Evolutionary conservation across 2,888 invertebrate genomes (phyloP).

Genomic region (Drosophila eohydei): DNA sequence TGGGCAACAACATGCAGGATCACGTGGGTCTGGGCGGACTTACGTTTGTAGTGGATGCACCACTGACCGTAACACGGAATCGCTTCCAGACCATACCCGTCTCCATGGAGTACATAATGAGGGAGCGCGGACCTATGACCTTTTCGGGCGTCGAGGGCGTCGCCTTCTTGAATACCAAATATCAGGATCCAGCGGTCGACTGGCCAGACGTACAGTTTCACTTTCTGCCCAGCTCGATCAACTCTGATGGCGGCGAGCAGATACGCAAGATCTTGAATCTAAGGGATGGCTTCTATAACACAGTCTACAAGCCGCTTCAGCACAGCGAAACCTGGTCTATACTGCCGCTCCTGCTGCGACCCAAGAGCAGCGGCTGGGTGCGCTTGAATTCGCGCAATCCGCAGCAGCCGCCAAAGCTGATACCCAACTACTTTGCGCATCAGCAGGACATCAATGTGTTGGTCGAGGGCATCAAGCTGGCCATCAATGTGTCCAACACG

Average conservation of each 20-base stretch:
- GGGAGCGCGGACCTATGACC: conserved; percentile 93
- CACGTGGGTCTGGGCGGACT: conserved; percentile 94
- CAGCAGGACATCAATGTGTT: conserved; percentile 92
- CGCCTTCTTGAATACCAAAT: conserved; percentile 94
- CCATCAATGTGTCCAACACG: conserved; percentile 91
- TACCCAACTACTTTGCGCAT: conserved; percentile 96
- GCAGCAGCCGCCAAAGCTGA: conserved; percentile 92
- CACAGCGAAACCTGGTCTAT: conserved; percentile 94
- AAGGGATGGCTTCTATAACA: conserved; percentile 92
- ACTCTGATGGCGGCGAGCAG: conserved; percentile 93
- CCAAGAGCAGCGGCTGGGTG: conserved; percentile 95
- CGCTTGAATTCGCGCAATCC: conserved; percentile 93
- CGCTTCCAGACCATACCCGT: conserved; percentile 92
- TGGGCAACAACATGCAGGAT: conserved; percentile 94
- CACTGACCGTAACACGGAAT: conserved; percentile 91
- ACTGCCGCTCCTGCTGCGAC: conserved; percentile 91
- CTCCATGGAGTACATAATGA: conserved; percentile 92
- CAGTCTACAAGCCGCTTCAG: conserved; percentile 92
- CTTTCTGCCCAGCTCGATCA: conserved; percentile 93
- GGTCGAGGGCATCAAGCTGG: conserved; percentile 94
- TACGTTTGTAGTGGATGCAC: conserved; percentile 92
- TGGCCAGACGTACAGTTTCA: conserved; percentile 96
- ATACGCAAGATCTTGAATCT: conserved; percentile 91
- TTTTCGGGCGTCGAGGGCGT: conserved; percentile 93
- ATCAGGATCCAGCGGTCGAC: conserved; percentile 90